Base-by-base conservation (phyloP, 2,113 vertebrate genomes). In the Elachura formosa region DNA sequence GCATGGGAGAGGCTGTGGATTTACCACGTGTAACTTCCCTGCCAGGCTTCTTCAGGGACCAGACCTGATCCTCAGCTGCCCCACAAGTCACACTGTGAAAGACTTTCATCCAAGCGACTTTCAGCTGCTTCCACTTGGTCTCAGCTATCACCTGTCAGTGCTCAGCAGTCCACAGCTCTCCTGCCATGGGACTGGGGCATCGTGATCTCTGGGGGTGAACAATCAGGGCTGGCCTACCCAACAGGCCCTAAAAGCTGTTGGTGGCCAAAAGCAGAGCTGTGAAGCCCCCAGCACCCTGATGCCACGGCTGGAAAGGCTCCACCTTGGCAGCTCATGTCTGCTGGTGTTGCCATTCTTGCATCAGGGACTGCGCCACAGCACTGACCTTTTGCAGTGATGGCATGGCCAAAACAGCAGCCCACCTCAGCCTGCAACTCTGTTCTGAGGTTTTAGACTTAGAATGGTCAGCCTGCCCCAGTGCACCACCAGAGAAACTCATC, bases 301-400 rank as follows among this genome's bases (percentile, higher is more conserved):
- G 28, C 6, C 18, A 8, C 5, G 48, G 34, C 61, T 74, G 23
- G 61, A 64, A 89, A 36, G 33, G 55, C 36, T 85, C 26, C 18
- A n/a, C 6, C 29, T 18, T 7, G 46, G 31, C 14, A 24, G 28
- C 46, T 69, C 10, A 0, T 2, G 16, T 33, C 80, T 1, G 2
- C 46, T 62, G 38, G 15, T 80, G 56, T 36, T 84, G 51, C 83
- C 2, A 2, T 61, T 71, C 52, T 58, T 0, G 0, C 25, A 76
- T 36, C 41, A 46, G 36, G 40, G 31, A 45, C 7, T 5, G 34
- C 3, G 15, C 33, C 40, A 31, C 23, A 28, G n/a, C 55, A 18
- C 33, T 45, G 56, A 5, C 11, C 11, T 31, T 54, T 36, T 64
- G 73, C 72, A 64, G 2, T 3, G 14, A 7, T 80, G 40, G 29